These are phyloP conservation scores for Hypanus sabinus DNA, from an alignment of 2,113 vertebrate genomes.

Conservation along the genomic window DNA sequence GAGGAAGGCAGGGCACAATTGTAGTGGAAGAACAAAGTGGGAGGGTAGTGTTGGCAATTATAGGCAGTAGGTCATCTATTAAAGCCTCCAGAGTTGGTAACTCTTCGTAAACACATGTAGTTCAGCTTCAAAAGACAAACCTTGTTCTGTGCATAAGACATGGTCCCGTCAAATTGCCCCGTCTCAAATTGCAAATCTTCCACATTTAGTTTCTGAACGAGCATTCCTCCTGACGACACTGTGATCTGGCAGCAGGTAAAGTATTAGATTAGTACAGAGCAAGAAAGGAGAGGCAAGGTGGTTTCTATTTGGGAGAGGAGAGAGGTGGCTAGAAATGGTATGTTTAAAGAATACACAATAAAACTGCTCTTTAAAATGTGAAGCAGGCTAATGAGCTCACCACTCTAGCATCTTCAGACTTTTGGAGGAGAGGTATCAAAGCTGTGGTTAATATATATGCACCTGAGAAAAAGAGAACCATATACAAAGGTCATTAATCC, in stretches of 20 bases:
- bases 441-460: constrained; percentile 68
- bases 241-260: constrained; percentile 59
- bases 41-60: too few species aligned
- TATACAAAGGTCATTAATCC: neutral
- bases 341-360: too few species aligned
- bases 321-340: neutral
- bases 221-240: constrained; percentile 78
- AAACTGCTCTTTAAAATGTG: neutral
- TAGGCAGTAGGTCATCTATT: too few species aligned
- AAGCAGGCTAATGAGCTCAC: constrained; percentile 51
- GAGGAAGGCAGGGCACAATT: too few species aligned
- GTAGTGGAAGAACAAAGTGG: too few species aligned
- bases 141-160: constrained; percentile 81
- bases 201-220: constrained; percentile 71
- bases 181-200: constrained; percentile 69
- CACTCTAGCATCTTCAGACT: constrained; percentile 66
- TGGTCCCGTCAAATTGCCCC: constrained; percentile 70
- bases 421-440: constrained; percentile 64
- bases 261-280: neutral
- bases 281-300: neutral
- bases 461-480: constrained; percentile 49
- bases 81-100: too few species aligned
- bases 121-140: constrained; percentile 47
- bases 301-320: neutral
- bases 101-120: too few species aligned